These are phyloP conservation scores for Uloborus plumipes DNA, from an alignment of 2,888 invertebrate species.

Conservation along the genomic window DNA sequence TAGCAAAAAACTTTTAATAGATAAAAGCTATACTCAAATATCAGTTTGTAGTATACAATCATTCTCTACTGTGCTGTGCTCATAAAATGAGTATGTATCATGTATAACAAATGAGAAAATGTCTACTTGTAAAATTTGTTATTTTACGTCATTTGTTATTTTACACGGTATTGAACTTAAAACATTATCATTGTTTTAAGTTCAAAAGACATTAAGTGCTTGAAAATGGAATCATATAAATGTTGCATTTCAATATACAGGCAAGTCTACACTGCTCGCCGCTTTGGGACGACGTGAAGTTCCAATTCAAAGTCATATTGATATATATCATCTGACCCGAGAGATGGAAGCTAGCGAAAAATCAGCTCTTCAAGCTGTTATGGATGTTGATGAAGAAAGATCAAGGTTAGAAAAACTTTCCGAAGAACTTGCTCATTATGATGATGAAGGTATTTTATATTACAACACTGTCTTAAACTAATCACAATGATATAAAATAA, in stretches of 20 bases:
- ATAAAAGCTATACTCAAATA: not conserved
- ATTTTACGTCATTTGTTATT: no score
- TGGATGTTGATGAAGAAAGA: constrained; percentile 97
- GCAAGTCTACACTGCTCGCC: constrained; percentile 93
- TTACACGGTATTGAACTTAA: no score
- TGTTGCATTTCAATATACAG: constrained; percentile 72
- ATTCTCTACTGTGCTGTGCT: no score
- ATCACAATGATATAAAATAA: no score
- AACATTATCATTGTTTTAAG: no score
- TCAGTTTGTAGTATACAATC: not conserved
- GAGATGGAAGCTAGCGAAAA: constrained; percentile 99
- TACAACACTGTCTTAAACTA: no score
- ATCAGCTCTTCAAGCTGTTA: constrained; percentile 93
- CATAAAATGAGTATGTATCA: no score
- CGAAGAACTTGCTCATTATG: constrained; percentile 87
- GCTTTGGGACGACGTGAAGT: constrained; percentile 92
- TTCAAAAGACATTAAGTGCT: no score
- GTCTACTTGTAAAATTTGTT: no score
- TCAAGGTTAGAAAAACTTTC: constrained; percentile 91
- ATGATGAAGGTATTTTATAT: constrained; percentile 81
- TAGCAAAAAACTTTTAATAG: no score
- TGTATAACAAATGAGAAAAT: no score
- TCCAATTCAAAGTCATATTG: constrained; percentile 95
- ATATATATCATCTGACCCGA: constrained; percentile 95
- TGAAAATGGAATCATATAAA: no score